Evolutionary conservation across 2,888 invertebrate species (phyloP).

Genomic region (Anodontia alba): DNA sequence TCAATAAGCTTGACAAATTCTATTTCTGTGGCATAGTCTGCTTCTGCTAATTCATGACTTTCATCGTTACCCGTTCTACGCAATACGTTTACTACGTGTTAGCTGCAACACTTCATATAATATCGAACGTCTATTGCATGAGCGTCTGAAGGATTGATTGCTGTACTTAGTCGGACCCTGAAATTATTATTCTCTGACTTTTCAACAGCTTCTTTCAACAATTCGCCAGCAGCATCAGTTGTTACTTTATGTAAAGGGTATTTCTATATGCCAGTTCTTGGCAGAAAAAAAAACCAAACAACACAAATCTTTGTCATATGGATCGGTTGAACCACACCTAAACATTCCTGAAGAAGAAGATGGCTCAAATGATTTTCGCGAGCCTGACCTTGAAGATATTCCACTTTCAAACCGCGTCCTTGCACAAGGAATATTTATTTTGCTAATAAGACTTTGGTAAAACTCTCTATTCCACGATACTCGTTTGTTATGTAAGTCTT

Average conservation of each 20-base stretch:
- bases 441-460: too few species aligned
- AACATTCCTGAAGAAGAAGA: background rate
- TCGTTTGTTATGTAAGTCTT: too few species aligned
- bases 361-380: too few species aligned
- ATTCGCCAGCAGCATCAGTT: background rate
- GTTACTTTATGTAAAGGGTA: background rate
- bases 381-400: too few species aligned
- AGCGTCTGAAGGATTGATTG: background rate
- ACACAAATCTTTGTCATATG: background rate
- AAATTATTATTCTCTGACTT: background rate
- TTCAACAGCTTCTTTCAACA: background rate
- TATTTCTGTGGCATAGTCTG: background rate
- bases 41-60: background rate
- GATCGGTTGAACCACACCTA: background rate
- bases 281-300: too few species aligned
- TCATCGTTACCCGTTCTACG: background rate
- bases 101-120: background rate
- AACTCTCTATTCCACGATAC: too few species aligned
- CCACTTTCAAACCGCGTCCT: too few species aligned
- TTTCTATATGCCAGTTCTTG: background rate
- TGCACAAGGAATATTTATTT: too few species aligned
- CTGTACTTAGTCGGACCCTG: background rate
- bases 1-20: background rate
- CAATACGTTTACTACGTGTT: background rate
- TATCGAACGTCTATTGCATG: background rate